Base-by-base conservation (phyloP, 2,113 vertebrate species). In the Cinclus mexicanus region DNA sequence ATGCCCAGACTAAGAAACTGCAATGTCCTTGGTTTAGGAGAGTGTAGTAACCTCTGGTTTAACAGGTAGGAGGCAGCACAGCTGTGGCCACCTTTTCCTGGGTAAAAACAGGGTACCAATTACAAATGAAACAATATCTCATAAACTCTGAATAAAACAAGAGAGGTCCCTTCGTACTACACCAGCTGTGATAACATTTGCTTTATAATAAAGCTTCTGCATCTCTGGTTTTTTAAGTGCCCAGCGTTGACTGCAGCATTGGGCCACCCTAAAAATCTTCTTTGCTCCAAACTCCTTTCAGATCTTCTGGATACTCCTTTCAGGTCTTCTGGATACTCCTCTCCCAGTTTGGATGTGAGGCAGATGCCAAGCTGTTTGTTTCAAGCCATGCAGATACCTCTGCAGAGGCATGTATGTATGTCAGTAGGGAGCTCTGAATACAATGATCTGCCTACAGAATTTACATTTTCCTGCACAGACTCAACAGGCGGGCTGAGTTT, bases 21-120 rank as follows among this genome's bases (percentile, higher is more conserved):
- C 24, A 33, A 13, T 9, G 35, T 56, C 75, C 31, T 61, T 86
- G 31, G 39, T 31, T 70, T 39, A 46, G 26, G 63, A 86, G n/a
- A n/a, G 42, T 0, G 0, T 20, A 23, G 10, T 37, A 57, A 26
- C 47, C n/a, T 5, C 41, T 79, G 39, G 5, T 55, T 74, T 67
- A 25, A 41, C 26, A 71, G n/a, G 39, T 6, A 83, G 60, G 29
- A 83, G 59, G 59, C 41, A 83, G 42, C 60, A 70, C 33, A 69
- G 26, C 14, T 49, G 17, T 41, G 69, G n/a, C 31, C 41, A 81
- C 10, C 7, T 64, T 77, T 52, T 59, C 57, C 39, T 81, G 47
- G 20, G 23, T 74, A 41, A 17, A 61, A 82, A 11, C 31, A 59
- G 13, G 9, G 7, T 33, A 55, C 12, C 61, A 55, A 53, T 59